Conservation (phyloP, 2,797 vertebrate species). For the Carcharodon carcharias region DNA sequence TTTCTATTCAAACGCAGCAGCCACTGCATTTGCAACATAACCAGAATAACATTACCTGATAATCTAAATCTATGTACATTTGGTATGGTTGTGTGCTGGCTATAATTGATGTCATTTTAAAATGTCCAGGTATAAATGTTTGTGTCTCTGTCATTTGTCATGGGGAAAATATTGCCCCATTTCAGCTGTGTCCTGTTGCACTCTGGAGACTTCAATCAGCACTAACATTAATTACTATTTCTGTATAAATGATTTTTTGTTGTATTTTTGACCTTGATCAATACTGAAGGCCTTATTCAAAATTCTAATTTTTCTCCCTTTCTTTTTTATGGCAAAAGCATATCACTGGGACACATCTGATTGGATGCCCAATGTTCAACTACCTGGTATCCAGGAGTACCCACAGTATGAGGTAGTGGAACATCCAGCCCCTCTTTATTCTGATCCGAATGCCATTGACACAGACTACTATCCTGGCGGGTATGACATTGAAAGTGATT, state of each 20-base stretch:
- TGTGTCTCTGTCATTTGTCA: conserved; percentile 4
- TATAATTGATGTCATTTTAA: conserved; percentile 22
- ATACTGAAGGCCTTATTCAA: conserved; percentile 40
- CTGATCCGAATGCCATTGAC: conserved; percentile 82
- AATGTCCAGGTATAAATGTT: background rate
- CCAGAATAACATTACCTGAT: conserved; percentile 19
- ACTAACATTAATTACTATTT: conserved; percentile 21
- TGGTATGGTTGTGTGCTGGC: background rate
- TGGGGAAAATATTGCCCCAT: background rate
- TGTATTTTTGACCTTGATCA: conserved; percentile 40
- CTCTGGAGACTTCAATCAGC: background rate
- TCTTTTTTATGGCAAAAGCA: conserved; percentile 55
- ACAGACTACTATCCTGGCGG: conserved; percentile 97
- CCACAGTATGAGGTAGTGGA: conserved; percentile 91
- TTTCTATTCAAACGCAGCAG: background rate
- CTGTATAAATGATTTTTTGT: background rate
- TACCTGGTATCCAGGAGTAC: conserved; percentile 97
- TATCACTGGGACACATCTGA: conserved; percentile 99
- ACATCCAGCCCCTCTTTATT: conserved; percentile 76
- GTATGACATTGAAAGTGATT: conserved; percentile 94
- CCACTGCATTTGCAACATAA: conserved; percentile 9
- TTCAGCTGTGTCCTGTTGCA: background rate
- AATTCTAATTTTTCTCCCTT: conserved; percentile 28
- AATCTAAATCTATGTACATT: background rate
- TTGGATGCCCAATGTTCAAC: conserved; percentile 95